phyloP scores from a whole-genome alignment of 2,113 vertebrate species.

The Corynorhinus townsendii region DNA sequence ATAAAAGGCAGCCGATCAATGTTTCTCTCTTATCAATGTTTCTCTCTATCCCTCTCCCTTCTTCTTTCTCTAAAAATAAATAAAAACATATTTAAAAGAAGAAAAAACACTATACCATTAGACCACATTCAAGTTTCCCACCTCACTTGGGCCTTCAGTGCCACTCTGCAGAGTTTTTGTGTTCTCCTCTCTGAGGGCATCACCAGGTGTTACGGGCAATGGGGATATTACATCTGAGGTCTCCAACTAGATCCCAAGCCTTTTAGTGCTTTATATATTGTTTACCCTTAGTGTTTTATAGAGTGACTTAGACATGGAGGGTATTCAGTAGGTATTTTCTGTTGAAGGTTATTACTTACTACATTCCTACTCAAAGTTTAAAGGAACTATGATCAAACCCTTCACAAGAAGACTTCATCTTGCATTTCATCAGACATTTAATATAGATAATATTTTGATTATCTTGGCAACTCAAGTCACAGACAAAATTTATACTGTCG shows the following conservation, averaged over 20 bases:
- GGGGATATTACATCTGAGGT: neutral
- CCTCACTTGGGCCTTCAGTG: neutral
- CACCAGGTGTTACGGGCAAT: neutral
- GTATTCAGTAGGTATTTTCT: neutral
- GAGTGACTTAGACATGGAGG: neutral
- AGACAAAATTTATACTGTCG: neutral
- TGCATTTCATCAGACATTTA: neutral
- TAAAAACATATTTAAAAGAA: no score
- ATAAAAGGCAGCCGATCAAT: no score
- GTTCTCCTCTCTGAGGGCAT: neutral
- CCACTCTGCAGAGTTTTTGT: neutral
- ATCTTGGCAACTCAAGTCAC: neutral
- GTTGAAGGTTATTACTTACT: neutral
- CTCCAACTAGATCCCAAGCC: neutral
- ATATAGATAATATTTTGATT: neutral
- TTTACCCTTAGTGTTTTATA: neutral
- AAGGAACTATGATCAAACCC: neutral
- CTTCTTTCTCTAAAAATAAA: no score
- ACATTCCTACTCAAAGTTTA: neutral
- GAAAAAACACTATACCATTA: neutral
- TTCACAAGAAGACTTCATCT: neutral
- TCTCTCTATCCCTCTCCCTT: no score
- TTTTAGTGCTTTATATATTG: neutral
- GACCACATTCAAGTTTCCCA: neutral
- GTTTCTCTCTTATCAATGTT: no score